These are phyloP conservation scores for Hedya salicella DNA, from an alignment of 2,888 invertebrate genomes.

Conservation along the genomic window DNA sequence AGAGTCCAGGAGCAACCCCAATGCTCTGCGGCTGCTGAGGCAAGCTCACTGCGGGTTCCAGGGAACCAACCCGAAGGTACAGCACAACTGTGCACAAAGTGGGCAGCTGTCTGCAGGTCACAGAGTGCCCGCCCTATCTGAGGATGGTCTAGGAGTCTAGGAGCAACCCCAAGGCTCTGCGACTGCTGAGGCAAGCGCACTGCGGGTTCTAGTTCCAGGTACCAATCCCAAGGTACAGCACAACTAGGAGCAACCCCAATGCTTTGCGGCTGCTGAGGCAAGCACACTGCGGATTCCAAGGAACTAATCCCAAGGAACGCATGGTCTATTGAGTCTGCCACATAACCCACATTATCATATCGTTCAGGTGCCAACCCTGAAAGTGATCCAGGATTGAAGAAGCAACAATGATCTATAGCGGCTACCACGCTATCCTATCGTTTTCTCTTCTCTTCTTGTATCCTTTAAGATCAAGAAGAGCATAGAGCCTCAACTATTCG, in stretches of 20 bases:
- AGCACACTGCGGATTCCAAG: too few species aligned
- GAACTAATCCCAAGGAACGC: too few species aligned
- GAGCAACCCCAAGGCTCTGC: constrained; percentile 71
- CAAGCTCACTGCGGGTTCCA: constrained; percentile 89
- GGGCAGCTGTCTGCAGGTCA: constrained; percentile 85
- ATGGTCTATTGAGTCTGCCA: too few species aligned
- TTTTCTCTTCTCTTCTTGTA: too few species aligned
- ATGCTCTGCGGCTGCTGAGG: constrained; percentile 81
- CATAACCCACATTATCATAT: too few species aligned
- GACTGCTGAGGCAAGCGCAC: constrained; percentile 85
- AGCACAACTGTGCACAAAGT: constrained; percentile 79
- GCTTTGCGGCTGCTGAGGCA: constrained; percentile 82
- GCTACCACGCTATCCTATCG: too few species aligned
- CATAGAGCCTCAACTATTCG: too few species aligned
- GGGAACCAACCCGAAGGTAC: constrained; percentile 87
- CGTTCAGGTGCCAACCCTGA: too few species aligned
- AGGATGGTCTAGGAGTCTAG: constrained; percentile 73
- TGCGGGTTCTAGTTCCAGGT: constrained; percentile 90
- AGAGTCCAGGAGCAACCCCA: constrained; percentile 70
- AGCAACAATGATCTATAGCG: too few species aligned
- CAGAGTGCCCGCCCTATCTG: constrained; percentile 78
- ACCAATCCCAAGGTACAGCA: constrained; percentile 87
- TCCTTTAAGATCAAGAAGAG: too few species aligned
- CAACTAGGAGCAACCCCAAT: constrained; percentile 73
- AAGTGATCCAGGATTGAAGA: too few species aligned